Evolutionary conservation across 2,888 invertebrate species (phyloP), one percentile per base, ranked within the genome.

Genomic region (Ochlodes sylvanus): DNA sequence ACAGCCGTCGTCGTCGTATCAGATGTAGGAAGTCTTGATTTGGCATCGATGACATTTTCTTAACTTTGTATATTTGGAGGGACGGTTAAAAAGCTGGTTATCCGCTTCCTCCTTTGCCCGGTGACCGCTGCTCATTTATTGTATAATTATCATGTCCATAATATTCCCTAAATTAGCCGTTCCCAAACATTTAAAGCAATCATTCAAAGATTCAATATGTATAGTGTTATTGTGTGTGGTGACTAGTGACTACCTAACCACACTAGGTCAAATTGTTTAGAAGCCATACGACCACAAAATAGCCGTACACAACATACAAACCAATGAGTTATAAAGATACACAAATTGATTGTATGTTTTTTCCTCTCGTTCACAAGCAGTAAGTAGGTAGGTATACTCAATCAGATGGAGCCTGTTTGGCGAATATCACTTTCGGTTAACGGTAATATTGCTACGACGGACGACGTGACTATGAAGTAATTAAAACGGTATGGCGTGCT

Each of bases 361-460:
- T 58, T n/a, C 27, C 27, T 12, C 50, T 34, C 63, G 64, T 38
- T 10, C 56, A 65, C 41, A 65, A 58, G 50, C 58, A 4, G 2
- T 27, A 27, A 4, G 27, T 27, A 27, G 38, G 38, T 38, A 38
- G 58, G 65, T 58, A 58, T 58, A 65, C 50, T 65, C 50, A 17
- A 34, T 57, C 21, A 57, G 56, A 21, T 58, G 60, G 58, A 56
- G 69, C 82, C 80, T 79, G 82, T 80, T 79, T 81, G 79, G 83
- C 83, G 42, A 66, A 86, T 84, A 87, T 91, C 88, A 89, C 90
- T 90, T 90, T 90, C 88, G 81, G 79, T 82, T 85, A 92, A 88
- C 92, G 88, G 92, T 90, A 86, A 84, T 78, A 83, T 87, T 86
- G 87, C 88, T 87, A 86, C 85, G 81, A 81, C 81, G 47, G 5